phyloP scores from a whole-genome alignment of 2,797 vertebrate species.

The Sebastes itinus region DNA sequence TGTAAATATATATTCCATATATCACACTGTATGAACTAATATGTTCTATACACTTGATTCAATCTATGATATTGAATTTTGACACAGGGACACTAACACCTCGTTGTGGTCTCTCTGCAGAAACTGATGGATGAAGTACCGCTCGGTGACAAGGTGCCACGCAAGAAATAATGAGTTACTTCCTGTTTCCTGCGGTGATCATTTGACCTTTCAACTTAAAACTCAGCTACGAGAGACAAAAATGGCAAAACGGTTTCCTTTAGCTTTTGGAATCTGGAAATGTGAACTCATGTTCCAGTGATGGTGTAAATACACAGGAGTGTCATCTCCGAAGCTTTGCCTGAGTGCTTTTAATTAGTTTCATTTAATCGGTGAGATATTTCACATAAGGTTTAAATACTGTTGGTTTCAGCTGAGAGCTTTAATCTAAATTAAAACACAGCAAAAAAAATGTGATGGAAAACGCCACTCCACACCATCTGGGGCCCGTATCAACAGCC shows the following conservation, averaged over 20 bases:
- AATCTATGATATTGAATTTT: background rate
- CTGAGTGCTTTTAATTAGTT: background rate
- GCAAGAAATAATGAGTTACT: slow-evolving; percentile 73
- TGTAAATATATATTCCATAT: background rate
- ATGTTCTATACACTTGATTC: background rate
- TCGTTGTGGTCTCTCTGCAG: slow-evolving; percentile 51
- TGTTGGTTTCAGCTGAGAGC: background rate
- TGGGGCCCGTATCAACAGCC: background rate
- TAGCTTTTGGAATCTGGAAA: background rate
- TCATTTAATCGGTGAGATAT: background rate
- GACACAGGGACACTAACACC: background rate
- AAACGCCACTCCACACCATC: background rate
- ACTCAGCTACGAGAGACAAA: background rate
- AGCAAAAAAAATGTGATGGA: background rate
- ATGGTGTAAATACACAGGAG: background rate
- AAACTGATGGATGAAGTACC: slow-evolving; percentile 82
- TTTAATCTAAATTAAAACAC: background rate
- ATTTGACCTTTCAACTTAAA: background rate
- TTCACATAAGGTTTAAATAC: background rate
- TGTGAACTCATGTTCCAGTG: background rate
- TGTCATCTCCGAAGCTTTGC: background rate
- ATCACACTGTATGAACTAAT: background rate
- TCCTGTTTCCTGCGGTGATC: background rate
- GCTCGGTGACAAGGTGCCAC: slow-evolving; percentile 82
- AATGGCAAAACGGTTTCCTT: background rate